Evolutionary conservation across 2,113 vertebrate species (phyloP), one percentile per base, ranked within the genome.

Genomic region (Puma concolor): DNA sequence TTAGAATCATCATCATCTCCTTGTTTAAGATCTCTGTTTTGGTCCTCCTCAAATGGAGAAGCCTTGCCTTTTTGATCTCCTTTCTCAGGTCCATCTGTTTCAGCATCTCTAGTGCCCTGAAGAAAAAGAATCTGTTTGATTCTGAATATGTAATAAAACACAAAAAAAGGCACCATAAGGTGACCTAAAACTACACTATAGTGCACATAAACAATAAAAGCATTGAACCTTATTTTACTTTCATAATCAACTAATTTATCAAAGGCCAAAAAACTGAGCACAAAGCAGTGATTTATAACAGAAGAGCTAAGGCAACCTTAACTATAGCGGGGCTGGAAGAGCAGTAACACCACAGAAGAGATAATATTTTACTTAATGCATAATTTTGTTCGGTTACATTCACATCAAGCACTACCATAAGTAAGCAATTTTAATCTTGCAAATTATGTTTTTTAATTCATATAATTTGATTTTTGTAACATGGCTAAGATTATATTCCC

Each of bases 11-110:
- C 99, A 96, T 99, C 99, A 97, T 99, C 99, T 97, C 99, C 99
- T 97, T 99, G 99, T 98, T 99, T 99, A 99, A 99, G 99, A 98
- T 99, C 99, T 97, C 99, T 99, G 98, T 99, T 99, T 99, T 99
- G 99, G 98, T 99, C 99, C 97, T 99, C 99, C 98, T 99, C 99
- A 99, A 99, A 99, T 41, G 99, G 99, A 96, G 99, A 99, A 96
- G 99, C 98, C 97, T 99, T 99, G 98, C 99, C 99, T 98, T 99
- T 99, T 97, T 97, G 99, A 97, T 99, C 99, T 97, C 98, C 99
- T 98, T 99, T 99, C 98, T 99, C 99, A 98, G 99, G 99, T 98
- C 99, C 99, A 98, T 99, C 99, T 98, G 99, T 99, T 99, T 99
- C 99, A 98, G 99, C 98, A 98, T 99, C 99, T 98, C 99, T 99